Evolutionary conservation across 2,888 invertebrate species (phyloP).

Genomic region (Agriopis leucophaearia): DNA sequence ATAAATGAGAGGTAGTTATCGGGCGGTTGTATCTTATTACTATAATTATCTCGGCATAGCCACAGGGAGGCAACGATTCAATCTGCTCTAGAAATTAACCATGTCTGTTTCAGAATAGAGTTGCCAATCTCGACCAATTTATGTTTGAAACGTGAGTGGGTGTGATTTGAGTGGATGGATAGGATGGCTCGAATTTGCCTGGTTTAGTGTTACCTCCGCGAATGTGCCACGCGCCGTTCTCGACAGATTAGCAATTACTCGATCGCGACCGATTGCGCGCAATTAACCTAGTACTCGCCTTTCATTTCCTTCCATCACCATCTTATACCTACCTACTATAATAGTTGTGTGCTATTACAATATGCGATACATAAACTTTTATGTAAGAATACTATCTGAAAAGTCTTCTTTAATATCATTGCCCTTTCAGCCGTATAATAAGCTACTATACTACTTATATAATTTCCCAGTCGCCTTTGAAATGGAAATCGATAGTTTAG

Average conservation of each 20-base stretch:
- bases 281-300: slow-evolving; percentile 66
- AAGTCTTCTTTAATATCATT: slow-evolving; percentile 15
- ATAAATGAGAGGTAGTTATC: slow-evolving; percentile 11
- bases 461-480: slow-evolving; percentile 30
- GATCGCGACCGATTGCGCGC: slow-evolving; percentile 65
- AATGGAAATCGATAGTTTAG: slow-evolving; percentile 47
- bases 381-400: slow-evolving; percentile 3
- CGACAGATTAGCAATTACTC: slow-evolving; percentile 74
- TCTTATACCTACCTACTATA: slow-evolving; percentile 18
- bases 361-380: background rate
- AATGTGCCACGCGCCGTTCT: slow-evolving; percentile 55
- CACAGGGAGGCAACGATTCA: slow-evolving; percentile 16
- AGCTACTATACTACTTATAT: background rate
- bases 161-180: slow-evolving; percentile 37
- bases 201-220: slow-evolving; percentile 39
- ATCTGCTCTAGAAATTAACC: slow-evolving; percentile 26
- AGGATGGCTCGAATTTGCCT: slow-evolving; percentile 37
- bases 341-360: background rate
- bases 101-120: slow-evolving; percentile 28
- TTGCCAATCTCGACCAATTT: slow-evolving; percentile 40
- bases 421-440: slow-evolving; percentile 8
- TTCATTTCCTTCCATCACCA: slow-evolving; percentile 71
- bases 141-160: slow-evolving; percentile 33
- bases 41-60: slow-evolving; percentile 11
- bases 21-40: slow-evolving; percentile 23